Evolutionary conservation across 2,888 invertebrate genomes (phyloP).

Genomic region (Harmothoe impar): DNA sequence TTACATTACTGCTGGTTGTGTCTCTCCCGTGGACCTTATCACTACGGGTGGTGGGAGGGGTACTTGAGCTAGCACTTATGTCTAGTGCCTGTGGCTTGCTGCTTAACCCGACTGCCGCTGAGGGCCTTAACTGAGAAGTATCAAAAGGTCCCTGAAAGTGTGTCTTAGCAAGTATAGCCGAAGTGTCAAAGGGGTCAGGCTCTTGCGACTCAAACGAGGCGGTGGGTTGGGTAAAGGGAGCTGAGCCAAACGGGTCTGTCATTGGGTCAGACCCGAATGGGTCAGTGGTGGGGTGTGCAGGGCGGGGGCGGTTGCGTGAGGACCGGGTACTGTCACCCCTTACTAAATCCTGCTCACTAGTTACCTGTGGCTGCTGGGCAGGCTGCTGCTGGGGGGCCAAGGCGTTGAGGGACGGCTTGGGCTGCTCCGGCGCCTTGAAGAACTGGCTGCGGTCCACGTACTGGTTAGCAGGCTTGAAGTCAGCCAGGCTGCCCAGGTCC

Average conservation of each 20-base stretch:
- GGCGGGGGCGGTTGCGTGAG: constrained; percentile 4
- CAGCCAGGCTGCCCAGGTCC: constrained; percentile 24
- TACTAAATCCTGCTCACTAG: background rate
- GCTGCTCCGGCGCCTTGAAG: background rate
- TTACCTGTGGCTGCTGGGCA: background rate
- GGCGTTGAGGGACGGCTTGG: background rate
- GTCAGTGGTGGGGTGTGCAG: constrained; percentile 31
- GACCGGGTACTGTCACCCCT: constrained; percentile 27
- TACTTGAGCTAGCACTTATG: constrained; percentile 61
- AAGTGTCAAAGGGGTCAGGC: constrained; percentile 63
- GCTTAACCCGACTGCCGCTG: constrained; percentile 16
- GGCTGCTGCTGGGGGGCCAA: background rate
- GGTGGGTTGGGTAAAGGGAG: constrained; percentile 57
- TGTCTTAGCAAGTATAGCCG: constrained; percentile 45
- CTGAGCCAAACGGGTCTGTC: constrained; percentile 60
- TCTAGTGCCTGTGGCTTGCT: constrained; percentile 38
- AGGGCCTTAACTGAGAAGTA: constrained; percentile 61
- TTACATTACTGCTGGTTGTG: constrained; percentile 62
- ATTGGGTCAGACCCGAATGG: constrained; percentile 50
- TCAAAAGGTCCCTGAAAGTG: constrained; percentile 61
- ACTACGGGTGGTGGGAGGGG: constrained; percentile 60
- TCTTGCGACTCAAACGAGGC: constrained; percentile 56
- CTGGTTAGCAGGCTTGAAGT: constrained; percentile 27
- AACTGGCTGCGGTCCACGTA: constrained; percentile 51
- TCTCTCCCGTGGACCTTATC: constrained; percentile 53